phyloP scores from a whole-genome alignment of 2,888 invertebrate genomes.

The Nysson spinosus region DNA sequence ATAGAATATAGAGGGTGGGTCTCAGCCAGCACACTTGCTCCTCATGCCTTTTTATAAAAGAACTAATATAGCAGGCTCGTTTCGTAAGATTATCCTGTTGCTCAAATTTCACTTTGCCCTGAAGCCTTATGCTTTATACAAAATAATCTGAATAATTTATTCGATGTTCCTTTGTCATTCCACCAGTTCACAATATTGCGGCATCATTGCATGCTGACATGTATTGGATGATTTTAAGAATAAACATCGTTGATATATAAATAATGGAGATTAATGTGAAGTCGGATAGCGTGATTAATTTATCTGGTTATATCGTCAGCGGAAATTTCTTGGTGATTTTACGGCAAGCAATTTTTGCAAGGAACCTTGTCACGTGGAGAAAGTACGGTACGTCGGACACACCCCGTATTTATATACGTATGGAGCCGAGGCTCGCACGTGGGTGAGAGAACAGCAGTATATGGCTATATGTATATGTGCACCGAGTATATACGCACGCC shows the following conservation, averaged over 20 bases:
- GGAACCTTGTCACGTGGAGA: not conserved
- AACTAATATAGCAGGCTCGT: not conserved
- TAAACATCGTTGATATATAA: not conserved
- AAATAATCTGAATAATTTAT: too few relatives aligned
- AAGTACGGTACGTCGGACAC: constrained; percentile 4
- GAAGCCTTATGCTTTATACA: too few relatives aligned
- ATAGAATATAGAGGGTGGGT: constrained; percentile 50
- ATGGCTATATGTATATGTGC: constrained; percentile 17
- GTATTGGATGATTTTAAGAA: not conserved
- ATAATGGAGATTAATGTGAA: too few relatives aligned
- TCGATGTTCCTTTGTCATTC: too few relatives aligned
- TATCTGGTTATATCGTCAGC: not conserved
- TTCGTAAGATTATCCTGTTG: not conserved
- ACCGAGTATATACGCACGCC: constrained; percentile 55
- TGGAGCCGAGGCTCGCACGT: constrained; percentile 38
- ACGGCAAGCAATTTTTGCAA: not conserved
- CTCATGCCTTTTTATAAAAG: not conserved
- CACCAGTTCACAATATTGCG: not conserved
- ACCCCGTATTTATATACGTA: constrained; percentile 6
- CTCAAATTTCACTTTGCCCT: too few relatives aligned
- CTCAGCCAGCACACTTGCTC: not conserved
- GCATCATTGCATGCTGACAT: not conserved
- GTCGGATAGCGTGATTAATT: not conserved
- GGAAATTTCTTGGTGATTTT: not conserved
- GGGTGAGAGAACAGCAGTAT: constrained; percentile 38